These are phyloP conservation scores for Kradibia gibbosae DNA, from an alignment of 1,140 invertebrate species.

Conservation along the genomic window DNA sequence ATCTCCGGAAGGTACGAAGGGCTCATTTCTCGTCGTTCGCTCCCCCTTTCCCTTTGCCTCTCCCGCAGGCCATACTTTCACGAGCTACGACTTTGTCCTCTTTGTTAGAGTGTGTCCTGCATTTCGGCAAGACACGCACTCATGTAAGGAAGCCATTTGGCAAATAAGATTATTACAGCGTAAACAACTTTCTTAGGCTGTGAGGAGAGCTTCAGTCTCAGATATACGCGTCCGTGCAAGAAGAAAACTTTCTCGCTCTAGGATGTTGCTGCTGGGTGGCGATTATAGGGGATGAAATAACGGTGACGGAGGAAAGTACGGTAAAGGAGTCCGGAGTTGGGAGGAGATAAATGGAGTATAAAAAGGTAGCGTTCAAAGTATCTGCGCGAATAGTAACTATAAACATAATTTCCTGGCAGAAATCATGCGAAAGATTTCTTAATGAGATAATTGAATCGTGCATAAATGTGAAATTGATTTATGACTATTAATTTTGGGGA, in stretches of 20 bases:
- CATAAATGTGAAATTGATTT: not conserved
- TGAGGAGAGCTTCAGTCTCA: not conserved
- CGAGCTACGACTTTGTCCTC: slow-evolving; percentile 50
- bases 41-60: slow-evolving; percentile 43
- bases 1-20: slow-evolving; percentile 33
- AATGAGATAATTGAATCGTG: not conserved
- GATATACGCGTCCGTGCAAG: slow-evolving; percentile 29
- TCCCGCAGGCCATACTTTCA: slow-evolving; percentile 17
- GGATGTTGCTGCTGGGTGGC: no score
- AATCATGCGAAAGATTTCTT: not conserved
- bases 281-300: not conserved
- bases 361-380: slow-evolving; percentile 3
- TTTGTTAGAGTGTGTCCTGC: slow-evolving; percentile 52
- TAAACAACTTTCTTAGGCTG: slow-evolving; percentile 66
- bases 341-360: slow-evolving; percentile 1
- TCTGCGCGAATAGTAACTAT: not conserved
- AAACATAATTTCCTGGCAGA: not conserved
- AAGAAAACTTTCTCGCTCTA: no score
- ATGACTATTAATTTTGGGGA: not conserved
- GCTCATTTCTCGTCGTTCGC: not conserved
- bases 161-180: slow-evolving; percentile 69
- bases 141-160: slow-evolving; percentile 62
- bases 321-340: not conserved
- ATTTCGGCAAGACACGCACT: not conserved
- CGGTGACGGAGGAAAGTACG: not conserved